A percentile compares a stretch with the other conserved stretches of the same genome.
phyloP scores from a whole-genome alignment of 2,888 invertebrate species.

The Axea sp. region DNA sequence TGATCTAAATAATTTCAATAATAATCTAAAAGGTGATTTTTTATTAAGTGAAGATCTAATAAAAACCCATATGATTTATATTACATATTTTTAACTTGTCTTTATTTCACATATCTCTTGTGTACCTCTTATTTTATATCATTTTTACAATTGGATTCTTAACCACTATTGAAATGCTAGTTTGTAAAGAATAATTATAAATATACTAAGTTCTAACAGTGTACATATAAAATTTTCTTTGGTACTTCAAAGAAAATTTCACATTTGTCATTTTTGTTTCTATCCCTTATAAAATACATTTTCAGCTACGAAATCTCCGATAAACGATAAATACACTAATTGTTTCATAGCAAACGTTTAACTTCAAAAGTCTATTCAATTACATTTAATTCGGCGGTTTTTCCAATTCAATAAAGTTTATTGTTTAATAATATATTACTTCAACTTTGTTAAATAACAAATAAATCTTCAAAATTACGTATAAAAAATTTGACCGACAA shows the following conservation, averaged over 20 bases:
- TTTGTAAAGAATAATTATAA: slow-evolving; percentile 57
- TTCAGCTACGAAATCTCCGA: slow-evolving; percentile 42
- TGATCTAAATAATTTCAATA: too few relatives aligned
- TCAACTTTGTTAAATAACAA: slow-evolving; percentile 12
- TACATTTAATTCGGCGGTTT: slow-evolving; percentile 38
- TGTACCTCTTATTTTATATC: slow-evolving; percentile 64
- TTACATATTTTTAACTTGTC: slow-evolving; percentile 36
- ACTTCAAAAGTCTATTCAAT: slow-evolving; percentile 58
- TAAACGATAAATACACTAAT: slow-evolving; percentile 47
- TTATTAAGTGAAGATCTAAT: too few relatives aligned
- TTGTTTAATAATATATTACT: slow-evolving; percentile 8
- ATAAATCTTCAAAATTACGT: slow-evolving; percentile 23
- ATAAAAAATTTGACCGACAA: slow-evolving; percentile 19
- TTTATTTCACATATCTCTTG: slow-evolving; percentile 63
- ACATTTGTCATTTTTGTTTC: slow-evolving; percentile 38
- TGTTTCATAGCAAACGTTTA: slow-evolving; percentile 20
- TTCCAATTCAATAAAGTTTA: not conserved
- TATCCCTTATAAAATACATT: slow-evolving; percentile 48
- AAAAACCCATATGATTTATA: slow-evolving; percentile 18
- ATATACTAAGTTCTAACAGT: slow-evolving; percentile 57
- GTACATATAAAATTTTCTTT: slow-evolving; percentile 51
- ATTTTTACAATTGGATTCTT: slow-evolving; percentile 54
- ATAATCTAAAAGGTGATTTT: too few relatives aligned
- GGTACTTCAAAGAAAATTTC: slow-evolving; percentile 47
- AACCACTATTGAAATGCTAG: slow-evolving; percentile 54